A percentile compares a stretch with the other conserved stretches of the same genome.
Evolutionary conservation across 2,888 invertebrate genomes (phyloP).

Genomic region (Rhamphomyia laevipes): DNA sequence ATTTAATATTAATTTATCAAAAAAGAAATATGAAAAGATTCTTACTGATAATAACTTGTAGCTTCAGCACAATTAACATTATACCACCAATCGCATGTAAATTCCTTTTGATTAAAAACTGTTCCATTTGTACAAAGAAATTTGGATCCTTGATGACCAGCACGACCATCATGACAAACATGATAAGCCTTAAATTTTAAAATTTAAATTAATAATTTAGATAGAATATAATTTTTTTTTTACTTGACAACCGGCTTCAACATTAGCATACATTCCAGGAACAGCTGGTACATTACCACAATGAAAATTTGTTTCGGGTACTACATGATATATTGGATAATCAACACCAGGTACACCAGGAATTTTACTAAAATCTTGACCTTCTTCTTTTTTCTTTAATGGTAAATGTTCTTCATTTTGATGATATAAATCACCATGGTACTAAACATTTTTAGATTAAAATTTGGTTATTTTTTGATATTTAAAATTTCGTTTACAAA

Average conservation of each 20-base stretch:
- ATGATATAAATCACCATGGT: conserved; percentile 31
- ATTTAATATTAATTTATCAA: neutral
- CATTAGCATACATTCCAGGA: conserved; percentile 85
- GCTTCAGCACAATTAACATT: conserved; percentile 74
- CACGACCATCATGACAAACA: conserved; percentile 76
- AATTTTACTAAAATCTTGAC: conserved; percentile 68
- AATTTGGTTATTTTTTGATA: too few relatives aligned
- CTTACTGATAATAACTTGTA: conserved; percentile 58
- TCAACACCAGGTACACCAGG: conserved; percentile 71
- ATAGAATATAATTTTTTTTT: too few relatives aligned
- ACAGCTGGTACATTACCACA: conserved; percentile 66
- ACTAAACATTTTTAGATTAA: too few relatives aligned
- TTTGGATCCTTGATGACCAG: conserved; percentile 70
- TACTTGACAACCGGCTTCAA: conserved; percentile 78
- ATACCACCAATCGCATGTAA: conserved; percentile 87
- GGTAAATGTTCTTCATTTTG: conserved; percentile 20
- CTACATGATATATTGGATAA: conserved; percentile 65
- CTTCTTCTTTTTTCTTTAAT: conserved; percentile 39
- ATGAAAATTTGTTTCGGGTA: conserved; percentile 68
- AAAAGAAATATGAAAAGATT: conserved; percentile 8
- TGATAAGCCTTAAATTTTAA: conserved; percentile 60
- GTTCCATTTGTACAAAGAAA: conserved; percentile 82
- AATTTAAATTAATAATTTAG: neutral
- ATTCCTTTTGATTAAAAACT: conserved; percentile 73
- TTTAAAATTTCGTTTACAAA: too few relatives aligned